Base-by-base conservation (phyloP, 2,797 vertebrate genomes). In the Harpagifer antarcticus region DNA sequence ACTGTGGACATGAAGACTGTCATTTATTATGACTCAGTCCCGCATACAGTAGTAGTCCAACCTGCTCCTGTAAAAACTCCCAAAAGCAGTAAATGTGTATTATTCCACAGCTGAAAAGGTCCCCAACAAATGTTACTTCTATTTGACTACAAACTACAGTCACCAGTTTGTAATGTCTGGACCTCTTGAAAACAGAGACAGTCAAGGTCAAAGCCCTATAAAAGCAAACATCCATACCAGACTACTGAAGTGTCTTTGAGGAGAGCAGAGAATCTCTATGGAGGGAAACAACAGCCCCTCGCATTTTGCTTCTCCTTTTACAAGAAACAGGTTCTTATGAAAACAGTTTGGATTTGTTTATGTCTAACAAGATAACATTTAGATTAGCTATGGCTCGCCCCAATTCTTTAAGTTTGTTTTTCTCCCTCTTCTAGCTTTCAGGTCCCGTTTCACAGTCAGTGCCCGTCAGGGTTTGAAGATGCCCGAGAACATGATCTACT, bases 391-490 rank as follows among this genome's bases (percentile, higher is more conserved):
- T 20, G 9, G 17, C 4, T 13, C 58, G 13, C 15, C 27, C 49
- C 65, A 23, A 53, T 68, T 45, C 27, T 17, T n/a, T 67, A 52
- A 27, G 33, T 47, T 37, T 37, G 33, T n/a, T 33, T n/a, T 48
- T 37, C 14, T 56, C 9, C 11, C 19, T 57, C 17, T 31, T 53
- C 15, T 17, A 43, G 61, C 72, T 61, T 57, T 55, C 19, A 43
- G 48, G 40, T 48, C 27, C 43, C 48, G 19, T 37, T 42, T 68
- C 52, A 5, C 33, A 63, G 37, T 17, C 14, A 4, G 11, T 33
- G 58, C 44, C 64, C 53, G 9, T 56, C 42, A 9, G 42, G 20
- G 56, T 73, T 60, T 66, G 13, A 73, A 73, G 73, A 75, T 68
- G 40, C 52, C 59, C 9, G 16, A 68, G 53, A 69, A 54, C 74